Conservation (phyloP, 2,888 invertebrate genomes). For the Troides oblongomaculatus region DNA sequence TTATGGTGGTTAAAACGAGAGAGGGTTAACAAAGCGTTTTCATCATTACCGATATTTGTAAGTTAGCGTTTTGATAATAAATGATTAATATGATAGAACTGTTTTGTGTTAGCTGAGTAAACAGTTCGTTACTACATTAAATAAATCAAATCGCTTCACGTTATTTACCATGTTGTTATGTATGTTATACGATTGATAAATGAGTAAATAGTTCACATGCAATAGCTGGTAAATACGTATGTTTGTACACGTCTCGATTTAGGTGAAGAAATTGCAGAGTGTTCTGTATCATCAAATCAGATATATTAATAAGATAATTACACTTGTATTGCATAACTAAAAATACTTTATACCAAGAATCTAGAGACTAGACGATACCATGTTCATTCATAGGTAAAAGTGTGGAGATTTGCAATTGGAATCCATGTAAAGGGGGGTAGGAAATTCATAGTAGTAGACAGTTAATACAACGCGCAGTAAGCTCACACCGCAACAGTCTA, state of each 20-base stretch:
- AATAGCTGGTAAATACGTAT: too few species aligned
- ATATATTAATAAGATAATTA: too few species aligned
- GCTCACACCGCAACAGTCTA: slow-evolving; percentile 56
- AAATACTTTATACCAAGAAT: too few species aligned
- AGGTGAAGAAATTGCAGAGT: too few species aligned
- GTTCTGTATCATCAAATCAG: too few species aligned
- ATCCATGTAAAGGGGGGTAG: slow-evolving; percentile 42
- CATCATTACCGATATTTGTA: slow-evolving; percentile 21
- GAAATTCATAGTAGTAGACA: slow-evolving; percentile 46
- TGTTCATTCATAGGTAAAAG: slow-evolving; percentile 17
- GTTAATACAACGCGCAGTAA: slow-evolving; percentile 52
- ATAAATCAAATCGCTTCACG: slow-evolving; percentile 7
- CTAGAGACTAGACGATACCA: not conserved
- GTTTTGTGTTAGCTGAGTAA: slow-evolving; percentile 23
- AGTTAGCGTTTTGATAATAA: slow-evolving; percentile 21
- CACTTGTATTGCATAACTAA: too few species aligned
- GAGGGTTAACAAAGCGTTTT: slow-evolving; percentile 13
- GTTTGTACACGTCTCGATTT: too few species aligned
- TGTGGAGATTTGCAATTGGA: slow-evolving; percentile 37
- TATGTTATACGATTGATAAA: slow-evolving; percentile 2
- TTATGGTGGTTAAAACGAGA: slow-evolving; percentile 8
- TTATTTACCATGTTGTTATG: not conserved
- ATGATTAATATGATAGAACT: slow-evolving; percentile 23
- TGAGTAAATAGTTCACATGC: too few species aligned
- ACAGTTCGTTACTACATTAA: slow-evolving; percentile 24